Conservation (phyloP, 1,140 invertebrate species). For the Yoshiicerus persimilis region DNA sequence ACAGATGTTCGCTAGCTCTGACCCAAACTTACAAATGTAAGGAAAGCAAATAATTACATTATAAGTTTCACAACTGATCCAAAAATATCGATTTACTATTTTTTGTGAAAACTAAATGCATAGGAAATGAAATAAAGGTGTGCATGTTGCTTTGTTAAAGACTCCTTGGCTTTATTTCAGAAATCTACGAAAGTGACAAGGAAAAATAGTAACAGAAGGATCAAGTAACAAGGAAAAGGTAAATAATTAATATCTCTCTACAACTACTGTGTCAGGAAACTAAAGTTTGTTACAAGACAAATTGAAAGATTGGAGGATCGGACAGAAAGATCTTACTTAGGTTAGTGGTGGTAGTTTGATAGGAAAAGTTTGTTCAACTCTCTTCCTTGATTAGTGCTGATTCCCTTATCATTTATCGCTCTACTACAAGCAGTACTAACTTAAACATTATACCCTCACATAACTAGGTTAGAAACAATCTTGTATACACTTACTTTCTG, state of each 20-base stretch:
- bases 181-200: not conserved
- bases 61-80: no score
- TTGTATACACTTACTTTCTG: no score
- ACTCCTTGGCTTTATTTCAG: no score
- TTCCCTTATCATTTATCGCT: not conserved
- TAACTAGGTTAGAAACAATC: not conserved
- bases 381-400: not conserved
- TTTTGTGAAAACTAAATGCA: no score
- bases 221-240: not conserved
- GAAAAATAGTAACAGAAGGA: not conserved
- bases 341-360: not conserved
- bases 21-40: no score
- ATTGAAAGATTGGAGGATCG: slow-evolving; percentile 9
- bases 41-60: no score
- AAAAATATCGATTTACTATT: no score
- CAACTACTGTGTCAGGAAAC: not conserved
- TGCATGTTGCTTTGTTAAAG: no score
- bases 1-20: no score
- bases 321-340: not conserved
- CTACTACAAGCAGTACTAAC: no score
- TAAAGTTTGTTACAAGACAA: not conserved
- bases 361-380: not conserved
- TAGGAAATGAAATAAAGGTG: no score
- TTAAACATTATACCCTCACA: not conserved
- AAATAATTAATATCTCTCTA: not conserved